Percentiles rank a stretch among this genome's conserved stretches.
phyloP scores from a whole-genome alignment of 1,140 invertebrate species.

The Aricia agestis region DNA sequence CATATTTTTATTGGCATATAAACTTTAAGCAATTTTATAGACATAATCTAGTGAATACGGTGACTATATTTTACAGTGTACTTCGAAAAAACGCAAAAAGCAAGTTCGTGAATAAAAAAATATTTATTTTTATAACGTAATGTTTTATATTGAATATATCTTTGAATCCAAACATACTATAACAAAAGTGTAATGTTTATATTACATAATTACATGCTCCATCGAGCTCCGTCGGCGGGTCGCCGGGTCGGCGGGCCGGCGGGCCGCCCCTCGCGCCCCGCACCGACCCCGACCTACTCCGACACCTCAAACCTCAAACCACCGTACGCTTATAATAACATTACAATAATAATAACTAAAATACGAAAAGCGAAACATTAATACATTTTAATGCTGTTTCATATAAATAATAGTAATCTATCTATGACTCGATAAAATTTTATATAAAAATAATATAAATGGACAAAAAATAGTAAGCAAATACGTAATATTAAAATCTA shows the following conservation, averaged over 20 bases:
- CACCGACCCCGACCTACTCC: not conserved
- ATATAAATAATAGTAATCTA: conserved; percentile 1
- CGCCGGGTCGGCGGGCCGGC: too few species aligned
- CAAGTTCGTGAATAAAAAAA: conserved; percentile 68
- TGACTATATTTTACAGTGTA: conserved; percentile 67
- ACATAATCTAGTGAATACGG: conserved; percentile 53
- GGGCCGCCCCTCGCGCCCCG: too few species aligned
- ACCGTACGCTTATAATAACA: not conserved
- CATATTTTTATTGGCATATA: conserved; percentile 69
- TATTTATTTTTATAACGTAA: conserved; percentile 59
- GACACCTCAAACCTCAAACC: conserved; percentile 2
- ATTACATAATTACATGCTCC: conserved; percentile 30
- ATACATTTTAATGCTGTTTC: conserved; percentile 11
- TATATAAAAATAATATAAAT: conserved; percentile 8
- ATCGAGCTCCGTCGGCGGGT: not conserved
- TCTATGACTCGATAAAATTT: conserved; percentile 14
- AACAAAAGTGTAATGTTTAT: conserved; percentile 36
- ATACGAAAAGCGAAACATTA: conserved; percentile 14
- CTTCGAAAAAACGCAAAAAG: conserved; percentile 59
- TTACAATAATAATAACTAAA: conserved; percentile 8
- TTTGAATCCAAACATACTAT: conserved; percentile 37
- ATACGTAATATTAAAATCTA: not conserved
- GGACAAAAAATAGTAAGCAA: conserved; percentile 9
- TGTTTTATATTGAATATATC: conserved; percentile 52
- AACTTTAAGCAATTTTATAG: conserved; percentile 63